These are phyloP conservation scores for Nasonovia ribisnigri DNA, from an alignment of 2,888 invertebrate species.

Conservation along the genomic window DNA sequence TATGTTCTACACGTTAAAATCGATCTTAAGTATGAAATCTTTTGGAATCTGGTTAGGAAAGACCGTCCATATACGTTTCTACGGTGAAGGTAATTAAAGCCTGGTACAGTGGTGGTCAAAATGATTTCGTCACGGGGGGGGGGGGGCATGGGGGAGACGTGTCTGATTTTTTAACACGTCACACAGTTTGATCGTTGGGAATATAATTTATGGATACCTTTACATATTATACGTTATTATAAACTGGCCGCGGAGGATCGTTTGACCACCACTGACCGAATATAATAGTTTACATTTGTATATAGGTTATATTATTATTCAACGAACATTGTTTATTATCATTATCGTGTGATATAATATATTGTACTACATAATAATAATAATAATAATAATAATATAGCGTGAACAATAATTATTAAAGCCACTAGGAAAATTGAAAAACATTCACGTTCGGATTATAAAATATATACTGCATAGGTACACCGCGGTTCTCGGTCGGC, in stretches of 20 bases:
- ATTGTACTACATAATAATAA: background rate
- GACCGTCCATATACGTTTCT: background rate
- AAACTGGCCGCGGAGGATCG: too few species aligned
- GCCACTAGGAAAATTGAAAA: background rate
- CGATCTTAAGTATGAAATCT: background rate
- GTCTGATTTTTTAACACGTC: too few species aligned
- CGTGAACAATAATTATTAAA: background rate
- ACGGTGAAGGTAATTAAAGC: background rate
- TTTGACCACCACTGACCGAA: too few species aligned
- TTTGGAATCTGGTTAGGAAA: background rate
- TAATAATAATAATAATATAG: too few species aligned
- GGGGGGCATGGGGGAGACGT: too few species aligned
- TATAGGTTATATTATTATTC: background rate
- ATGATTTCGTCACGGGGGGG: too few species aligned
- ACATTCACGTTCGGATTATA: background rate
- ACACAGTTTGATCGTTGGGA: too few species aligned
- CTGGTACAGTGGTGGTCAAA: too few species aligned
- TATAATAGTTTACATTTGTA: too few species aligned
- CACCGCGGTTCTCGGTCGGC: background rate
- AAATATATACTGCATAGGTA: background rate
- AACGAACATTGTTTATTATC: background rate
- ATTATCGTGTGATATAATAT: background rate
- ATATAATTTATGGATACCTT: too few species aligned
- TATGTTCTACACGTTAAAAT: background rate
- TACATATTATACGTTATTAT: too few species aligned